Evolutionary conservation across 23 tunicate species (phyloP).

Genomic region (Trididemnum nubilum): DNA sequence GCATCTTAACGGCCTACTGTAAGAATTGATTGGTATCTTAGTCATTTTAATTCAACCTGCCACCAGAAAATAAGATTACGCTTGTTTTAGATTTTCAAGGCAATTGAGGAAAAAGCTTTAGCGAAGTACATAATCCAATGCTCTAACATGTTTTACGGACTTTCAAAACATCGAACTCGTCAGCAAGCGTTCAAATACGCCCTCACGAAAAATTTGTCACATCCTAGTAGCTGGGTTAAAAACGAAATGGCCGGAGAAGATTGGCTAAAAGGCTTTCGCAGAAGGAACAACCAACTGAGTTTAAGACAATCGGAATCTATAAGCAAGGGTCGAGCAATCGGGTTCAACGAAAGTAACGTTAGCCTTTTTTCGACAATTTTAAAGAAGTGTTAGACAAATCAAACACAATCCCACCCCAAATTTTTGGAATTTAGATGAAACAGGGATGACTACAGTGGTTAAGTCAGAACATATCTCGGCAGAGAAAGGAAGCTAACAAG

Average conservation of each 20-base stretch:
- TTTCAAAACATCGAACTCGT: not conserved
- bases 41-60: too few relatives aligned
- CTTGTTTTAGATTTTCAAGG: slow-evolving; percentile 10
- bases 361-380: not conserved
- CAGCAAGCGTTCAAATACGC: slow-evolving; percentile 14
- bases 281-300: slow-evolving; percentile 6
- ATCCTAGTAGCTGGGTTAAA: slow-evolving; percentile 23
- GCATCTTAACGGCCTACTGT: too few relatives aligned
- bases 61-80: too few relatives aligned
- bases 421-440: too few relatives aligned
- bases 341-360: slow-evolving; percentile 4
- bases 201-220: not conserved
- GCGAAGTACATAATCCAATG: not conserved
- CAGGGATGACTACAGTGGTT: too few relatives aligned
- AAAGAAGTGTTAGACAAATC: not conserved
- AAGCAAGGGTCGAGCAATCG: slow-evolving; percentile 30
- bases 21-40: too few relatives aligned
- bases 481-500: too few relatives aligned
- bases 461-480: too few relatives aligned
- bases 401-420: too few relatives aligned
- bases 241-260: slow-evolving; percentile 40
- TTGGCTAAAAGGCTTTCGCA: slow-evolving; percentile 53
- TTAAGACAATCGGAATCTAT: too few relatives aligned
- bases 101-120: not conserved
- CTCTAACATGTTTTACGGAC: not conserved